Evolutionary conservation across 2,888 invertebrate species (phyloP).

Genomic region (Leptinotarsa tumamoca): DNA sequence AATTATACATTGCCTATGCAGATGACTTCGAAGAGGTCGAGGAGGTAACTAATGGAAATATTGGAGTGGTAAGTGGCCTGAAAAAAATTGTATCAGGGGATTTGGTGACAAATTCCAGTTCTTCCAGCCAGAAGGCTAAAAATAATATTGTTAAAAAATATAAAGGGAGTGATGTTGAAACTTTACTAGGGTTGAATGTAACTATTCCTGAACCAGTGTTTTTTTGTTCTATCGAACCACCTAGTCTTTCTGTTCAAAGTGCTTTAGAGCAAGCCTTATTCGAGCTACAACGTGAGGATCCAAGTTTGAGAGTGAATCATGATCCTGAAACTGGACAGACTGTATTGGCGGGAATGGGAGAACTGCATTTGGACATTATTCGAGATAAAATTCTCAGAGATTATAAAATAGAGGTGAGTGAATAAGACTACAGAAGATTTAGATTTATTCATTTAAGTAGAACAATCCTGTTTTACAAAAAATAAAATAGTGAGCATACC

Average conservation of each 20-base stretch:
- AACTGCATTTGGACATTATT: slow-evolving; percentile 94
- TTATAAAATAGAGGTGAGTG: slow-evolving; percentile 83
- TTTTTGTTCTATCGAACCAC: slow-evolving; percentile 95
- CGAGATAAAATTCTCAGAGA: slow-evolving; percentile 88
- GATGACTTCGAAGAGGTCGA: slow-evolving; percentile 88
- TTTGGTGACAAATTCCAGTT: slow-evolving; percentile 74
- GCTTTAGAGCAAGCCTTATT: slow-evolving; percentile 84
- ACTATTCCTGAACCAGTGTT: slow-evolving; percentile 94
- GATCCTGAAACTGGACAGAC: slow-evolving; percentile 89
- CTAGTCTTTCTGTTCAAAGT: slow-evolving; percentile 80
- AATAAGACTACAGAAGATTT: no score
- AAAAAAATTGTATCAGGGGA: slow-evolving; percentile 83
- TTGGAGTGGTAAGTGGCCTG: slow-evolving; percentile 89
- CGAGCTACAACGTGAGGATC: slow-evolving; percentile 90
- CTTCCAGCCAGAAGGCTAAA: slow-evolving; percentile 72
- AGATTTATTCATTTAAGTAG: no score
- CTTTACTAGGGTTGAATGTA: slow-evolving; percentile 70
- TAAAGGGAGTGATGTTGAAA: slow-evolving; percentile 59
- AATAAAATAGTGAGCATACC: no score
- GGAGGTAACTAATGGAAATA: slow-evolving; percentile 80
- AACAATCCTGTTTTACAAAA: no score
- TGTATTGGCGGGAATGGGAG: slow-evolving; percentile 95
- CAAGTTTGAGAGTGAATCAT: slow-evolving; percentile 82
- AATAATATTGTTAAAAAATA: slow-evolving; percentile 64
- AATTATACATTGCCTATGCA: slow-evolving; percentile 81